phyloP scores from a whole-genome alignment of 2,888 invertebrate genomes.

The Cheilosia pagana region DNA sequence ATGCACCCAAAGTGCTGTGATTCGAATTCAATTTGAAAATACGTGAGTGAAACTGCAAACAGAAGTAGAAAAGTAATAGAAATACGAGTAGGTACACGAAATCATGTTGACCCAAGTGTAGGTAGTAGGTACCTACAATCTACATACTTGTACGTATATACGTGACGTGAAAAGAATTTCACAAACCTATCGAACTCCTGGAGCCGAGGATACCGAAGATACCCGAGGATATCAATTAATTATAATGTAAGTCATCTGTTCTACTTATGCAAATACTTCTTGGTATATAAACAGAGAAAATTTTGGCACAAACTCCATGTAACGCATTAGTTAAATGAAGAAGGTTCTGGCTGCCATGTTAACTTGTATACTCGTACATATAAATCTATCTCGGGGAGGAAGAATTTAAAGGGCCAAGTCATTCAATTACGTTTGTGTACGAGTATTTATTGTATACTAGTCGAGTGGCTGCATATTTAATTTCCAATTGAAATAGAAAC shows the following conservation, averaged over 20 bases:
- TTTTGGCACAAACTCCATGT: constrained; percentile 38
- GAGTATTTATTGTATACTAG: constrained; percentile 47
- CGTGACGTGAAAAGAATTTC: constrained; percentile 16
- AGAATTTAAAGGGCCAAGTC: constrained; percentile 48
- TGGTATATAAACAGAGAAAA: constrained; percentile 14
- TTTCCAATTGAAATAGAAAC: constrained; percentile 54
- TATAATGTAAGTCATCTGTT: constrained; percentile 70
- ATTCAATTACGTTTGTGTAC: constrained; percentile 65
- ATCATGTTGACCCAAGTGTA: constrained; percentile 32
- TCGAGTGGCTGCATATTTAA: constrained; percentile 46
- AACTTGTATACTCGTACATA: constrained; percentile 20
- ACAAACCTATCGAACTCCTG: constrained; percentile 1
- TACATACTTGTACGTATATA: neutral
- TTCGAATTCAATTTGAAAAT: constrained; percentile 50
- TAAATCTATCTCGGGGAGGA: neutral
- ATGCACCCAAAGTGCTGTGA: constrained; percentile 33
- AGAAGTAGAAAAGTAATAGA: neutral
- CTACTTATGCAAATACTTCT: constrained; percentile 59
- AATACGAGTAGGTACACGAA: neutral
- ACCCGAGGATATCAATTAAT: constrained; percentile 69
- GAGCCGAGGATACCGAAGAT: constrained; percentile 51
- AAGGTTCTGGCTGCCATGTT: constrained; percentile 49
- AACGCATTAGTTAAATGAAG: constrained; percentile 69
- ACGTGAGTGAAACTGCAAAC: constrained; percentile 30
- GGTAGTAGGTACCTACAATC: neutral